Percentiles rank a stretch among this genome's conserved stretches.
Evolutionary conservation across 2,888 invertebrate genomes (phyloP).

Genomic region (Embidobia sp.): DNA sequence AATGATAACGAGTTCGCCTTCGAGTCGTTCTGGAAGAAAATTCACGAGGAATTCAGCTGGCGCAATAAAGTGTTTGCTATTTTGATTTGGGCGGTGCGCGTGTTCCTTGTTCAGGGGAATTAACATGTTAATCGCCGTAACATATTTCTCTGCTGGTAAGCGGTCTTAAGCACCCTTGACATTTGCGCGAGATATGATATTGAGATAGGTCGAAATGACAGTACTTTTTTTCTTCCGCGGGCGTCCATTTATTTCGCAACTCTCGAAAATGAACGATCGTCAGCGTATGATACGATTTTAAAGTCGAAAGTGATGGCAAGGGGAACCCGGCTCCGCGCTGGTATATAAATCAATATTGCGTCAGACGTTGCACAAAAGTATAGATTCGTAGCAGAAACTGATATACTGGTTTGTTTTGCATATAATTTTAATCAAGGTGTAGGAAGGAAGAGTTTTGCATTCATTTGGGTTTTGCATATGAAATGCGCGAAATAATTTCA

Average conservation of each 20-base stretch:
- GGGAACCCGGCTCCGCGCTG: background rate
- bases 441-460: background rate
- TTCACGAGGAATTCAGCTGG: background rate
- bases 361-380: background rate
- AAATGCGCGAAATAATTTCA: background rate
- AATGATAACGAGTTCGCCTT: too few species aligned
- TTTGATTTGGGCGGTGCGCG: background rate
- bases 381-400: background rate
- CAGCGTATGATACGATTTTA: background rate
- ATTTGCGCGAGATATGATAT: constrained; percentile 10
- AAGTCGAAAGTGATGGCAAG: background rate
- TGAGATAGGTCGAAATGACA: too few species aligned
- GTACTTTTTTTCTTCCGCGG: background rate
- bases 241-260: too few species aligned
- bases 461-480: background rate
- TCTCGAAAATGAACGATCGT: too few species aligned
- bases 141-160: constrained; percentile 7
- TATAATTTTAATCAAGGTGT: background rate
- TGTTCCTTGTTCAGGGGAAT: background rate
- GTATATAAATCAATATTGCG: constrained; percentile 1
- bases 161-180: constrained; percentile 21
- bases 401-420: background rate
- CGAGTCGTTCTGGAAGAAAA: background rate
- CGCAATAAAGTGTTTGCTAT: background rate
- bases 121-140: constrained; percentile 9